Percentiles rank a stretch among this genome's conserved stretches.
Evolutionary conservation across 2,113 vertebrate genomes (phyloP).

Genomic region (Condylura cristata): DNA sequence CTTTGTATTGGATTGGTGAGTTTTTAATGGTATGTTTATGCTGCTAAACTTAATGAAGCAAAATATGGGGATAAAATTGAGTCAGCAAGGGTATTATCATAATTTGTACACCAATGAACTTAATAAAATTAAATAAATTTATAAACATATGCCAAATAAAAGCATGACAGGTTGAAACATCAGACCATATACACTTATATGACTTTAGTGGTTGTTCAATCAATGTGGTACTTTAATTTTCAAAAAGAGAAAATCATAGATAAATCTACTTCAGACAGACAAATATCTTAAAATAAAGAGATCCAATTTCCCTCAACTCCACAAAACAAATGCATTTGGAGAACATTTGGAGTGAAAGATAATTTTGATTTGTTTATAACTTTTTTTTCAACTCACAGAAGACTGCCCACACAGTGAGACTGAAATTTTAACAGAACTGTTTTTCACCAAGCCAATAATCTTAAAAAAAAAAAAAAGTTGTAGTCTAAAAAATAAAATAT

Average conservation of each 20-base stretch:
- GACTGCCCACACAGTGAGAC: slow-evolving; percentile 62
- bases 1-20: background rate
- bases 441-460: slow-evolving; percentile 52
- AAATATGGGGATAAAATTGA: background rate
- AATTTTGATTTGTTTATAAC: slow-evolving; percentile 75
- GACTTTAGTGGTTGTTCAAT: slow-evolving; percentile 14
- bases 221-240: slow-evolving; percentile 31
- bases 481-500: slow-evolving; percentile 22
- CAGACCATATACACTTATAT: background rate
- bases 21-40: background rate
- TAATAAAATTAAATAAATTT: background rate
- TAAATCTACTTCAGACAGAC: slow-evolving; percentile 34
- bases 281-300: slow-evolving; percentile 55
- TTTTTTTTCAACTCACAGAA: slow-evolving; percentile 65
- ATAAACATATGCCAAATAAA: background rate
- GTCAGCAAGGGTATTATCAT: background rate
- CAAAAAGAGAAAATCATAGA: slow-evolving; percentile 42
- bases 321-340: slow-evolving; percentile 66
- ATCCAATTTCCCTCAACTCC: slow-evolving; percentile 38
- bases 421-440: slow-evolving; percentile 62
- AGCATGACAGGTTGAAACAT: background rate
- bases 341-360: slow-evolving; percentile 70
- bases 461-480: background rate
- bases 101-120: slow-evolving; percentile 11
- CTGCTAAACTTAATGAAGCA: slow-evolving; percentile 16